A percentile compares a stretch with the other conserved stretches of the same genome.
phyloP scores from a whole-genome alignment of 2,888 invertebrate species.

The Tenthredo livida region DNA sequence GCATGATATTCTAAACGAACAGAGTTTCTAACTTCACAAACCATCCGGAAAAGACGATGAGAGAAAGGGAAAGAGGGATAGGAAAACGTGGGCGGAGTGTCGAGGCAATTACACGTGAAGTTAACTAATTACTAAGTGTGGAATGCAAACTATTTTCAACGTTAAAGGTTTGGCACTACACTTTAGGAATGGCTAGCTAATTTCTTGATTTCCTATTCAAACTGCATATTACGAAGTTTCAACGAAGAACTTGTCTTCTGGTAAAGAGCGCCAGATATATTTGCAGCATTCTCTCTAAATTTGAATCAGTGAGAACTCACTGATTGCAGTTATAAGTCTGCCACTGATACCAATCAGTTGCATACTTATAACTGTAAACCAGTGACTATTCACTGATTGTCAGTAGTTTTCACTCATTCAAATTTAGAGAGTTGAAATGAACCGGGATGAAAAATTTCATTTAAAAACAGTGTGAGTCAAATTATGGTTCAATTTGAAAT shows the following conservation, averaged over 20 bases:
- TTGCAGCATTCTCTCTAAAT: too few species aligned
- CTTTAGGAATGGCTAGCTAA: slow-evolving; percentile 39
- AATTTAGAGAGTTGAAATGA: too few species aligned
- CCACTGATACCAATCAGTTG: too few species aligned
- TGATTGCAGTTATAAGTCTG: too few species aligned
- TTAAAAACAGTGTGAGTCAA: background rate
- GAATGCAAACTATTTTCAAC: slow-evolving; percentile 48
- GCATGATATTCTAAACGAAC: background rate
- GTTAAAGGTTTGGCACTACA: slow-evolving; percentile 5
- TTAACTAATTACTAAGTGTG: slow-evolving; percentile 45
- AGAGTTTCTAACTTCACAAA: slow-evolving; percentile 27
- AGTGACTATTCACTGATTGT: too few species aligned
- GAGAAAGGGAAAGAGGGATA: background rate
- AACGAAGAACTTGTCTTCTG: background rate
- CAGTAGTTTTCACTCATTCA: too few species aligned
- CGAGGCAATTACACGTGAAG: slow-evolving; percentile 42
- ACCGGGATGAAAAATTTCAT: background rate
- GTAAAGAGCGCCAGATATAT: background rate
- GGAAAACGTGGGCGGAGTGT: background rate
- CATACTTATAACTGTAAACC: too few species aligned
- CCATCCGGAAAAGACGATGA: slow-evolving; percentile 6
- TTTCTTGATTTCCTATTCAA: slow-evolving; percentile 46
- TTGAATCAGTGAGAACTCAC: too few species aligned
- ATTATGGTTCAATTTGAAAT: background rate
- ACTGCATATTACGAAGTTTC: background rate